Evolutionary conservation across 2,113 vertebrate species (phyloP), one percentile per base, ranked within the genome.

Genomic region (Tor tambroides): DNA sequence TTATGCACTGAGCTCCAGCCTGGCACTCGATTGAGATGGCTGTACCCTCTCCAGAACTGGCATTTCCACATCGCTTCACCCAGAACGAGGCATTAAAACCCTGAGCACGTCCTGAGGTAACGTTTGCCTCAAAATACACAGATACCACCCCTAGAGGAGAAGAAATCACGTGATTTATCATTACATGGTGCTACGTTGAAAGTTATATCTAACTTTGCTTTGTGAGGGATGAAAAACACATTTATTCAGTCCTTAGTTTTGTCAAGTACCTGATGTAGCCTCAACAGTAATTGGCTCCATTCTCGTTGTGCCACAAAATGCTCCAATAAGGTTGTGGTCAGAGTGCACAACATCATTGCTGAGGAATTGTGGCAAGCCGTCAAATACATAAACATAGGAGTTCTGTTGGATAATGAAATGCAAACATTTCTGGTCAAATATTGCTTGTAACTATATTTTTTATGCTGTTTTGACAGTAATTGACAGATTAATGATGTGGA

Each of bases 81-180:
- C 95, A 95, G 92, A 96, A 97, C 0, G 96, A 97, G 2, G 97
- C 96, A 0, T 98, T 98, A 92, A 98, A 98, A 71, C 97, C 97
- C 88, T 95, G 94, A 23, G 94, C 93, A 65, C 92, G 91, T 91
- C 93, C 92, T 0, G 95, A 96, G 2, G 96, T 96, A 86, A 96
- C 95, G 0, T 98, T 98, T 84, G 96, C 96, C 86, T 98, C 97
- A 88, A 96, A 97, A 90, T 98, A 97, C n/a, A 98, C 93, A 0
- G 97, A 97, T 6, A 98, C 96, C 43, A 98, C 91, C 54, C 97
- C 97, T 98, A 88, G 35, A 5, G 19, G 6, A 59, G 30, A 74
- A 32, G 15, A 74, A 74, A 74, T 35, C 6, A 79, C 7, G 8
- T 32, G 0, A 61, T 6, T n/a, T 35, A 19, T 61, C 2, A 35